phyloP scores from a whole-genome alignment of 2,888 invertebrate species.

The Epirrhoe alternata region DNA sequence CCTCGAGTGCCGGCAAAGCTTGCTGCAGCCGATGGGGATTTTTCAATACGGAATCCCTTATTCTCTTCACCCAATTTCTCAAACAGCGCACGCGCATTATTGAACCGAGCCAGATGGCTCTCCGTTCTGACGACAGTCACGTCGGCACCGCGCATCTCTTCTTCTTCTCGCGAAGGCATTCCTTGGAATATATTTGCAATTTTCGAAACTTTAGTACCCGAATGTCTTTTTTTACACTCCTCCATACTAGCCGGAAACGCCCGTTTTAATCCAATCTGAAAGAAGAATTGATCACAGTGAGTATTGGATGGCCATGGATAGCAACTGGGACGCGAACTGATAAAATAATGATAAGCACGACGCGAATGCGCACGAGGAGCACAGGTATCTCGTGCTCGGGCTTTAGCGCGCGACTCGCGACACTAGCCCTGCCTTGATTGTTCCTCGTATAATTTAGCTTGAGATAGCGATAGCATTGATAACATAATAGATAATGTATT shows the following conservation, averaged over 20 bases:
- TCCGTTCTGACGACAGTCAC: slow-evolving; percentile 93
- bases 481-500: slow-evolving; percentile 55
- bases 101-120: slow-evolving; percentile 95
- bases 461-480: slow-evolving; percentile 82
- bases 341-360: slow-evolving; percentile 67
- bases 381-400: slow-evolving; percentile 68
- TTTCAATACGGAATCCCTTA: slow-evolving; percentile 85
- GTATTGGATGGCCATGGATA: slow-evolving; percentile 51
- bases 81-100: slow-evolving; percentile 95
- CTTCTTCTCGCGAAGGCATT: slow-evolving; percentile 86
- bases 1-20: slow-evolving; percentile 84
- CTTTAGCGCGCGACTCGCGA: slow-evolving; percentile 63
- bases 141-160: slow-evolving; percentile 81
- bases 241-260: slow-evolving; percentile 86
- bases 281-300: slow-evolving; percentile 62
- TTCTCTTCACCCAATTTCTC: slow-evolving; percentile 94
- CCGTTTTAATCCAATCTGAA: slow-evolving; percentile 83
- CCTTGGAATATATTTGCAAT: slow-evolving; percentile 96
- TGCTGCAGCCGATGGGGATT: slow-evolving; percentile 84
- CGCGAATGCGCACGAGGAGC: slow-evolving; percentile 60
- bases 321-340: slow-evolving; percentile 66
- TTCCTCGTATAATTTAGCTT: slow-evolving; percentile 76
- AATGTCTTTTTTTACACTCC: slow-evolving; percentile 87
- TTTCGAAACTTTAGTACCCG: slow-evolving; percentile 94
- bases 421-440: slow-evolving; percentile 65